Evolutionary conservation across 2,888 invertebrate species (phyloP).

Genomic region (Euphydryas editha): DNA sequence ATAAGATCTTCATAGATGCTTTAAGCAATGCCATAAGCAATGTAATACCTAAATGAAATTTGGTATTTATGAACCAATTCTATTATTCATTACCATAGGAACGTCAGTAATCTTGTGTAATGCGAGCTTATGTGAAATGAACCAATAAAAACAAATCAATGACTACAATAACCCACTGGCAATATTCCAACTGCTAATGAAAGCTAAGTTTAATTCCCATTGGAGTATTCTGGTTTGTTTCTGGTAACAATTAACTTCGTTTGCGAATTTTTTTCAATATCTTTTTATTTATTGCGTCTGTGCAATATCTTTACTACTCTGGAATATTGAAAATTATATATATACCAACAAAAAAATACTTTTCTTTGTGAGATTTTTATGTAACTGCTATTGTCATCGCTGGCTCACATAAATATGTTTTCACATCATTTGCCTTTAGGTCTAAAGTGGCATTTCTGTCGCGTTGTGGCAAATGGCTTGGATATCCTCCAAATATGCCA

Average conservation of each 20-base stretch:
- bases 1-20: background rate
- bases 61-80: slow-evolving; percentile 10
- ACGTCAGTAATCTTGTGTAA: slow-evolving; percentile 20
- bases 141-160: slow-evolving; percentile 35
- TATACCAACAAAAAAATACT: slow-evolving; percentile 11
- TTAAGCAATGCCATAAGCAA: background rate
- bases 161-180: slow-evolving; percentile 26
- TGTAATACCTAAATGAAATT: slow-evolving; percentile 6
- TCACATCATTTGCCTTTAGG: slow-evolving; percentile 74
- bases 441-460: slow-evolving; percentile 70
- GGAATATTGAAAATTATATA: background rate
- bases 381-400: slow-evolving; percentile 29
- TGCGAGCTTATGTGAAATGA: slow-evolving; percentile 25
- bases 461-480: slow-evolving; percentile 75
- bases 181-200: slow-evolving; percentile 31
- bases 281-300: background rate
- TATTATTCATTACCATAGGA: slow-evolving; percentile 16
- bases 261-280: slow-evolving; percentile 8
- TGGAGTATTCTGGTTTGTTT: slow-evolving; percentile 24
- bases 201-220: slow-evolving; percentile 26
- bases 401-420: slow-evolving; percentile 58
- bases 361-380: slow-evolving; percentile 24
- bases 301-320: background rate
- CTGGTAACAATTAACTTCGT: slow-evolving; percentile 16
- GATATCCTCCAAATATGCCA: slow-evolving; percentile 66